Percentiles rank a stretch among this genome's conserved stretches.
These are phyloP conservation scores for Aporophyla lueneburgensis DNA, from an alignment of 2,888 invertebrate genomes.

Conservation along the genomic window DNA sequence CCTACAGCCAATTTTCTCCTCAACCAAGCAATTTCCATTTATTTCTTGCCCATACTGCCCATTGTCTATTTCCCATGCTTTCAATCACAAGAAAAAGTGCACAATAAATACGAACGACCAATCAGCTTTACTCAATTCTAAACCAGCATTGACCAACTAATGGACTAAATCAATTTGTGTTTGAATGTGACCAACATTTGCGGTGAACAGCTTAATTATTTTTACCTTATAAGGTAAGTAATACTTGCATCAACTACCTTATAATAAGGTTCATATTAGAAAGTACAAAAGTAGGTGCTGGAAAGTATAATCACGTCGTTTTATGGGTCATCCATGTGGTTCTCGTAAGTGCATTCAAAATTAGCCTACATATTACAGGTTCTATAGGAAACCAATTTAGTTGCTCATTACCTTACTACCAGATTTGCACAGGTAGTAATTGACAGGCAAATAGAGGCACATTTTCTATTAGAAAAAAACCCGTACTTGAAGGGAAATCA, in stretches of 20 bases:
- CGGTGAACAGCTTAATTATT: conserved; percentile 52
- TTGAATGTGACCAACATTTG: conserved; percentile 50
- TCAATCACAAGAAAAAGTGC: conserved; percentile 25
- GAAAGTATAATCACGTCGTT: conserved; percentile 54
- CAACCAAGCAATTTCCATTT: not conserved
- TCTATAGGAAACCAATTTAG: conserved; percentile 28
- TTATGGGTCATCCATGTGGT: conserved; percentile 21
- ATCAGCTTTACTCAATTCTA: not conserved
- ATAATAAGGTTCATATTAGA: conserved; percentile 41
- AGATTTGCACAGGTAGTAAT: conserved; percentile 1
- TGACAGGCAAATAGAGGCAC: conserved; percentile 13
- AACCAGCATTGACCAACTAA: conserved; percentile 7
- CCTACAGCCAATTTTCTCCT: not conserved
- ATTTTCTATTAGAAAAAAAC: not conserved
- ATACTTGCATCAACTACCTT: conserved; percentile 26
- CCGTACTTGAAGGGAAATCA: too few species aligned
- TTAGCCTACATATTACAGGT: conserved; percentile 52
- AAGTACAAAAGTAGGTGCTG: conserved; percentile 51
- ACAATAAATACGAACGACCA: conserved; percentile 35
- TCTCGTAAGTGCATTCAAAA: conserved; percentile 45
- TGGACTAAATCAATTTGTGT: conserved; percentile 41
- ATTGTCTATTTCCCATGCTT: not conserved
- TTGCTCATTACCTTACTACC: conserved; percentile 15
- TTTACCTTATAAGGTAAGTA: conserved; percentile 9
- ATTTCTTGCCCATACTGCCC: not conserved